phyloP scores from a whole-genome alignment of 2,888 invertebrate genomes.

The Megaustenia siamemsis region DNA sequence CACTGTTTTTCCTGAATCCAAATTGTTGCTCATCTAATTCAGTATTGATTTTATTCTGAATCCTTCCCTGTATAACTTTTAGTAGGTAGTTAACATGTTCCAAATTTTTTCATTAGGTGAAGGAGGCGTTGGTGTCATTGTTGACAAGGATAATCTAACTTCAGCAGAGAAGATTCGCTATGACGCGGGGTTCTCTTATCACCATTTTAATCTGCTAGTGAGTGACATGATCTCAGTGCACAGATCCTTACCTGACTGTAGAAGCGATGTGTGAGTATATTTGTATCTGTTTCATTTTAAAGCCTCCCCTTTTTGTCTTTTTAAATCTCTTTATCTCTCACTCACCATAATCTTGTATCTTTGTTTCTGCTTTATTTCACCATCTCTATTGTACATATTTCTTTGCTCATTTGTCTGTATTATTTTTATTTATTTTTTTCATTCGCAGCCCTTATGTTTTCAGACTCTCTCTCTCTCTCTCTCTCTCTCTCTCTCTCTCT shows the following conservation, averaged over 20 bases:
- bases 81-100: too few species aligned
- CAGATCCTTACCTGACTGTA: conserved; percentile 50
- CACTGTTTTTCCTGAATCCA: too few species aligned
- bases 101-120: conserved; percentile 35
- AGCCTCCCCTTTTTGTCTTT: too few species aligned
- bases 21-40: too few species aligned
- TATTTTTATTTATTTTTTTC: background rate
- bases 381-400: too few species aligned
- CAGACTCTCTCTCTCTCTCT: too few species aligned
- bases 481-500: background rate
- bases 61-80: too few species aligned
- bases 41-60: too few species aligned
- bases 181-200: conserved; percentile 1
- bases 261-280: conserved; percentile 16
- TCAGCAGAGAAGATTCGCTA: background rate
- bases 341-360: background rate
- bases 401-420: too few species aligned
- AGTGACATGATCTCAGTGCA: conserved; percentile 51
- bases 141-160: background rate
- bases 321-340: background rate
- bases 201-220: conserved; percentile 45
- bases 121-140: background rate
- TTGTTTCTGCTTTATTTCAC: background rate
- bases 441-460: background rate
- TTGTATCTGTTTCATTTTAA: too few species aligned